A percentile compares a stretch with the other conserved stretches of the same genome.
phyloP scores from a whole-genome alignment of 2,888 invertebrate genomes.

The Lutraria lutraria region DNA sequence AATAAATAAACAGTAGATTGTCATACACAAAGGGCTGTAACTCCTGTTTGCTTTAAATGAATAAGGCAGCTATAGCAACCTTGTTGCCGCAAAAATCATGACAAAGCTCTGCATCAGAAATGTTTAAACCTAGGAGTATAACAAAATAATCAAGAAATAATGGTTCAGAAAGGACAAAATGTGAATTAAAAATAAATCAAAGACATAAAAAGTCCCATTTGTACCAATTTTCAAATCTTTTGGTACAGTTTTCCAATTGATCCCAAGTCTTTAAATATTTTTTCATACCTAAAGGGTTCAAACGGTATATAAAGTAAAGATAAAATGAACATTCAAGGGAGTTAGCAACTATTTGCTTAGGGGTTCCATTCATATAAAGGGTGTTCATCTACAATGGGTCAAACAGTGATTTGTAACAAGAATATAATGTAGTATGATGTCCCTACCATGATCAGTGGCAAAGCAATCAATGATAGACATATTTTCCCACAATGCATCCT shows the following conservation, averaged over 20 bases:
- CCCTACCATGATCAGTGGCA: constrained; percentile 96
- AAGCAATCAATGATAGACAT: constrained; percentile 98
- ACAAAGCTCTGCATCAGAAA: no score
- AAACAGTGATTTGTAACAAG: background rate
- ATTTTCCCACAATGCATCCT: constrained; percentile 99
- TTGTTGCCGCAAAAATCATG: no score
- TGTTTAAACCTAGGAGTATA: no score
- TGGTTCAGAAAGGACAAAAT: no score
- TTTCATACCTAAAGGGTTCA: background rate
- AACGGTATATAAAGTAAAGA: background rate
- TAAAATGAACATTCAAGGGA: background rate
- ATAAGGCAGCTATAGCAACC: no score
- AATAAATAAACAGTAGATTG: background rate
- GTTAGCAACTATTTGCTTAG: background rate
- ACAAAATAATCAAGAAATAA: no score
- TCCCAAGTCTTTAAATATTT: no score
- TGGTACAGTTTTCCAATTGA: no score
- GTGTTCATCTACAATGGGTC: background rate
- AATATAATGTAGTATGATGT: background rate
- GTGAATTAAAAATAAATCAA: no score
- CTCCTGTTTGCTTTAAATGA: no score
- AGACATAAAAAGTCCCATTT: no score
- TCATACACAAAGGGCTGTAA: background rate
- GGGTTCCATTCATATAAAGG: background rate
- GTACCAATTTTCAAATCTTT: no score